phyloP scores from a whole-genome alignment of 1,140 invertebrate species.

The Saccostrea echinata region DNA sequence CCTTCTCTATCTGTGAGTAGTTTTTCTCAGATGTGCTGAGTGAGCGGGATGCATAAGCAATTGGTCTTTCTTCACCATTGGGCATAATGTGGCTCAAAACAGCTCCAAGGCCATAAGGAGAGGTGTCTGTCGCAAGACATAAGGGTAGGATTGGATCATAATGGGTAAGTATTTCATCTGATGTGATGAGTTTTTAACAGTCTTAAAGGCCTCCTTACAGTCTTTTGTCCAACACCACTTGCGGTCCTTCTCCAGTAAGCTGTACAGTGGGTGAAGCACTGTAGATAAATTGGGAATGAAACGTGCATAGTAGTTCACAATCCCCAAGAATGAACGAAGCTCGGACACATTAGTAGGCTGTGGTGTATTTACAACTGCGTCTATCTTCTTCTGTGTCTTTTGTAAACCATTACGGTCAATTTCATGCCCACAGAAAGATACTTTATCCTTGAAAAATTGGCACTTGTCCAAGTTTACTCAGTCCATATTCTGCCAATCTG shows the following conservation, averaged over 20 bases:
- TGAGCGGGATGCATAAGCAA: constrained; percentile 80
- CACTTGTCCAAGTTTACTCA: constrained; percentile 36
- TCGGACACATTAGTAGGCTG: constrained; percentile 65
- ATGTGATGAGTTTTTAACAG: too few relatives aligned
- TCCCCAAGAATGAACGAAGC: constrained; percentile 69
- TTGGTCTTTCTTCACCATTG: constrained; percentile 78
- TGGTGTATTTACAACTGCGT: constrained; percentile 65
- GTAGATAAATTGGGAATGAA: constrained; percentile 56
- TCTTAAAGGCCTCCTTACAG: too few relatives aligned
- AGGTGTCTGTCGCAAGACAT: too few relatives aligned
- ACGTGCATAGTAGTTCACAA: too few relatives aligned
- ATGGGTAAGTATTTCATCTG: too few relatives aligned
- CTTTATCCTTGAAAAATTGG: too few relatives aligned
- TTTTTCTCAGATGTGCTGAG: constrained; percentile 79
- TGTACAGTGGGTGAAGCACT: constrained; percentile 47
- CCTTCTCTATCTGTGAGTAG: too few relatives aligned
- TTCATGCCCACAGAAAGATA: constrained; percentile 69
- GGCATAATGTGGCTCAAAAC: too few relatives aligned
- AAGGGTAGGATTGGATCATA: too few relatives aligned
- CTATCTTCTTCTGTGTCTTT: constrained; percentile 66
- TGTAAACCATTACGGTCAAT: constrained; percentile 69
- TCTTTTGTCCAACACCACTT: too few relatives aligned
- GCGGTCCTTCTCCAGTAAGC: constrained; percentile 51
- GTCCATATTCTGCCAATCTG: constrained; percentile 8
- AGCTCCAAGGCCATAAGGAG: too few relatives aligned